A percentile compares a stretch with the other conserved stretches of the same genome.
phyloP scores from a whole-genome alignment of 2,113 vertebrate species.

The Lepus europaeus region DNA sequence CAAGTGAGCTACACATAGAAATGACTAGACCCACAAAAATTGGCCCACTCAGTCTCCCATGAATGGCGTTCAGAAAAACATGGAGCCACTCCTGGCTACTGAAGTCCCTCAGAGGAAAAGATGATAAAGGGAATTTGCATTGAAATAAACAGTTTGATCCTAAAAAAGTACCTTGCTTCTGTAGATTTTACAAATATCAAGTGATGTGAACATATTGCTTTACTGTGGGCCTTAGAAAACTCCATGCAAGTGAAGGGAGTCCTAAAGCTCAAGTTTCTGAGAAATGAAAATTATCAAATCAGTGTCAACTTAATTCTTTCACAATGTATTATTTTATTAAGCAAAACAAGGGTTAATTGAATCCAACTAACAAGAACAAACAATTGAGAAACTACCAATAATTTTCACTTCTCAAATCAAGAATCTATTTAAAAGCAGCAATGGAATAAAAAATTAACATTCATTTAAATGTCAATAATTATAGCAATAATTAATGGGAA shows the following conservation, averaged over 20 bases:
- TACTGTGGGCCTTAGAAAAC: not conserved
- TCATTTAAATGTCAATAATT: not conserved
- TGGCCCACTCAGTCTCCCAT: not conserved
- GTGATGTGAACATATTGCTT: accelerated
- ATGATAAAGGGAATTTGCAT: not conserved
- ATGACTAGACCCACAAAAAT: not conserved
- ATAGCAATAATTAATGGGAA: not conserved
- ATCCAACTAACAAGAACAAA: slow-evolving; percentile 52
- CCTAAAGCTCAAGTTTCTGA: not conserved
- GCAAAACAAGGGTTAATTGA: slow-evolving; percentile 44
- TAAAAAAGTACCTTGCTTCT: not conserved
- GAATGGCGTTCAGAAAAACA: not conserved
- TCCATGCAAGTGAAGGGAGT: accelerated
- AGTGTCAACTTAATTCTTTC: not conserved
- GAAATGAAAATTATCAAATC: slow-evolving; percentile 55
- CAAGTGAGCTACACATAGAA: not conserved
- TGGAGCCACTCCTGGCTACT: accelerated
- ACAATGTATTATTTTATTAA: slow-evolving; percentile 5
- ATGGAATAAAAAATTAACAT: not conserved
- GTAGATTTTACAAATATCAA: not conserved
- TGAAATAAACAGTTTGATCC: not conserved
- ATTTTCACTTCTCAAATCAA: not conserved
- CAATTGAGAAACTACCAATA: slow-evolving; percentile 40
- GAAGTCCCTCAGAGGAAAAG: not conserved
- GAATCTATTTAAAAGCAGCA: not conserved